Evolutionary conservation across 2,797 vertebrate genomes (phyloP).

Genomic region (Pantherophis vulpinus): DNA sequence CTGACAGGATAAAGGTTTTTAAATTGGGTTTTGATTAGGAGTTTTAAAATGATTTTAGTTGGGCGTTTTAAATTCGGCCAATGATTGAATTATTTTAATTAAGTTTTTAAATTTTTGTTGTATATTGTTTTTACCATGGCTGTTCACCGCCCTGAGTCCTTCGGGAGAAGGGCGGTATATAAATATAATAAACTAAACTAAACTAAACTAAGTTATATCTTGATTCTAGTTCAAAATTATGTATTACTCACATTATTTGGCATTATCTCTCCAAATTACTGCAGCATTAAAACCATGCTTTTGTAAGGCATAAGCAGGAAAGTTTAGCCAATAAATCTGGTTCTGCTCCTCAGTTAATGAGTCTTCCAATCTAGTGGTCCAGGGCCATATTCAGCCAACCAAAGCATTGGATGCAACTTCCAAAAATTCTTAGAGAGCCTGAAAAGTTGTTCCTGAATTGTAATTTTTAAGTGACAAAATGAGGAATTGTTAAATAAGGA

Average conservation of each 20-base stretch:
- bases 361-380: neutral
- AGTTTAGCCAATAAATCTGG: neutral
- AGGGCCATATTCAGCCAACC: neutral
- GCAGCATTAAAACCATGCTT: neutral
- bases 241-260: neutral
- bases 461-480: neutral
- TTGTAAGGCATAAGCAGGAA: neutral
- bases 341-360: neutral
- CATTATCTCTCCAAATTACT: neutral
- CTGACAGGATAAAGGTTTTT: too few species aligned
- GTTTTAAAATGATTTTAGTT: too few species aligned
- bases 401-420: neutral
- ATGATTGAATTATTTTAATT: too few species aligned
- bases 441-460: neutral
- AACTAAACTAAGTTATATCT: neutral
- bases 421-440: neutral
- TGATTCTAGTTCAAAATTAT: neutral
- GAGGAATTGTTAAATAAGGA: neutral
- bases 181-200: too few species aligned
- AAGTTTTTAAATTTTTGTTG: too few species aligned
- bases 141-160: too few species aligned
- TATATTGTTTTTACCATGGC: too few species aligned
- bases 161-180: too few species aligned
- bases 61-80: too few species aligned
- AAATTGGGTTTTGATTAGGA: too few species aligned